Evolutionary conservation across 2,797 vertebrate species (phyloP).

Genomic region (Rhabdophis nuchalis): DNA sequence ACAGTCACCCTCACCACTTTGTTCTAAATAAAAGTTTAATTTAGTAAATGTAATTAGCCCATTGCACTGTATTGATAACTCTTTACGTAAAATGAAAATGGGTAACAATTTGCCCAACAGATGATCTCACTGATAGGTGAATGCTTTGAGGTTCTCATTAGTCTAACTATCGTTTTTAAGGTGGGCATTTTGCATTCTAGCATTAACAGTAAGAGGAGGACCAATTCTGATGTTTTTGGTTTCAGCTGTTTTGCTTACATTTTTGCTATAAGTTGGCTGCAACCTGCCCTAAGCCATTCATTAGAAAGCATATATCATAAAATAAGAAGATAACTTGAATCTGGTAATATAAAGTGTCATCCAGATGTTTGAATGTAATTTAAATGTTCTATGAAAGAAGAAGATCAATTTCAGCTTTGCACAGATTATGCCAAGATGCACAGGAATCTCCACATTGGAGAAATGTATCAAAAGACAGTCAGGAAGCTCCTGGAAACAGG

Average conservation of each 20-base stretch:
- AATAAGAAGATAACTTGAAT: neutral
- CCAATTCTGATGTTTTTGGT: conserved; percentile 4
- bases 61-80: neutral
- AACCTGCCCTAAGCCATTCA: neutral
- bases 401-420: conserved; percentile 1
- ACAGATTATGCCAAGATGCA: neutral
- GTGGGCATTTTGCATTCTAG: neutral
- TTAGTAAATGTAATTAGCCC: neutral
- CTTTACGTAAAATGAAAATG: neutral
- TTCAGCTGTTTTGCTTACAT: conserved; percentile 8
- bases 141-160: no score
- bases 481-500: neutral
- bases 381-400: neutral
- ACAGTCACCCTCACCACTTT: neutral
- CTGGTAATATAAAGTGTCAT: conserved; percentile 7
- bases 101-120: neutral
- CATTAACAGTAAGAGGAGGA: neutral
- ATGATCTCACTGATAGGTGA: neutral
- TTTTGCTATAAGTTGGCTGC: neutral
- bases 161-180: neutral
- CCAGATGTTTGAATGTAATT: conserved; percentile 3
- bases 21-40: neutral
- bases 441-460: neutral
- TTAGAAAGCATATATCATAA: neutral
- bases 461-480: neutral